These are phyloP conservation scores for Drosophila dunni DNA, from an alignment of 1,140 invertebrate species.

Conservation along the genomic window DNA sequence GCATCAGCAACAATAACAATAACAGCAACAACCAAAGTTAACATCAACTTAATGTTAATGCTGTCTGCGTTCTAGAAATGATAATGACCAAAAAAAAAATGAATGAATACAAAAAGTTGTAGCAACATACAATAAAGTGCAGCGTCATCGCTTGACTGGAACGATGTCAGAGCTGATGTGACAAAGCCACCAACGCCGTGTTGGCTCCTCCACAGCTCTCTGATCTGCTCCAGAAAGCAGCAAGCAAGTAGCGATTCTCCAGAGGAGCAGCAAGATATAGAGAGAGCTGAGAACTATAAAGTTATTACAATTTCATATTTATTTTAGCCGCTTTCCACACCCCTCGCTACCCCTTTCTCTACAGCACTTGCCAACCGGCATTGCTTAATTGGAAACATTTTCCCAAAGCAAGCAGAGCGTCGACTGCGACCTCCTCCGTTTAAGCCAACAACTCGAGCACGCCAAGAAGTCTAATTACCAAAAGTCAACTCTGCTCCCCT, in stretches of 20 bases:
- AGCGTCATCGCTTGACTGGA: conserved; percentile 47
- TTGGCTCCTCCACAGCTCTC: background rate
- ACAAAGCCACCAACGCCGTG: conserved; percentile 32
- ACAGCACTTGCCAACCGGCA: background rate
- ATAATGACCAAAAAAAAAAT: conserved; percentile 60
- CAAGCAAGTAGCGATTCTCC: background rate
- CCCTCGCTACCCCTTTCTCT: background rate
- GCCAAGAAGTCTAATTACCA: conserved; percentile 81
- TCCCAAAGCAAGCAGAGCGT: conserved; percentile 45
- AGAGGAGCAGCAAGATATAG: background rate
- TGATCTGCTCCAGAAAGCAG: conserved; percentile 75
- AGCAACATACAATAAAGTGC: conserved; percentile 26
- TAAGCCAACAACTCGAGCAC: conserved; percentile 40
- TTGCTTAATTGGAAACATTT: conserved; percentile 78
- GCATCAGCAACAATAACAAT: conserved; percentile 59
- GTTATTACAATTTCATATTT: conserved; percentile 78
- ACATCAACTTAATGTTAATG: conserved; percentile 70
- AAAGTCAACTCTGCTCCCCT: conserved; percentile 59
- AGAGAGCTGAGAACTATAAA: conserved; percentile 19
- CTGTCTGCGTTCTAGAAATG: conserved; percentile 72
- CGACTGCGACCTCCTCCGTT: conserved; percentile 21
- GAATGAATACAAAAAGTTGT: conserved; percentile 20
- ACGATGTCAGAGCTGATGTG: conserved; percentile 37
- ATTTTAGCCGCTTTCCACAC: conserved; percentile 44
- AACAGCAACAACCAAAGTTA: conserved; percentile 35